Conservation (phyloP, 64 coral and sea anemone species). For the Pachyseris speciosa region DNA sequence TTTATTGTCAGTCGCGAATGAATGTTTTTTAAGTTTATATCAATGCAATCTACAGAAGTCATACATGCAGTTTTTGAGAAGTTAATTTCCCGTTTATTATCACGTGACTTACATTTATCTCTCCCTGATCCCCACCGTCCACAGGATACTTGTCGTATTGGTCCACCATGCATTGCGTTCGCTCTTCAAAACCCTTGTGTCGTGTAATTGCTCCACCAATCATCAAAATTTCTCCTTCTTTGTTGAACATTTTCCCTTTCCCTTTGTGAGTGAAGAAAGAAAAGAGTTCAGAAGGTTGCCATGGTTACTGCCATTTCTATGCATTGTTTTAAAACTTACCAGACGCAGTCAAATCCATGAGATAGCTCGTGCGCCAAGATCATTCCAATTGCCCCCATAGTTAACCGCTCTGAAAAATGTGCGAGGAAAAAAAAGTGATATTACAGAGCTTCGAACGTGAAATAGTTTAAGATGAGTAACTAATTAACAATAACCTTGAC, state of each 20-base stretch:
- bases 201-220: conserved; percentile 66
- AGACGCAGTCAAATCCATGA: conserved; percentile 76
- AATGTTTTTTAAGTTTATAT: no score
- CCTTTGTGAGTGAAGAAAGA: no score
- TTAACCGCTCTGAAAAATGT: conserved; percentile 63
- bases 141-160: conserved; percentile 69
- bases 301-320: no score
- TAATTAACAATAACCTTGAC: no score
- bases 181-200: conserved; percentile 51
- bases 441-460: no score
- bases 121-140: conserved; percentile 20
- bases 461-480: no score
- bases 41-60: no score
- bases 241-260: conserved; percentile 76
- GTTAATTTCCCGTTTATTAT: not conserved
- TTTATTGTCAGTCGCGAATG: no score
- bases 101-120: conserved; percentile 51
- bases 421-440: no score
- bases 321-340: conserved; percentile 42
- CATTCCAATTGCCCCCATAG: conserved; percentile 86
- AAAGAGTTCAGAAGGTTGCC: no score
- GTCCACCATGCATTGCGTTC: conserved; percentile 76
- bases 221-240: conserved; percentile 53
- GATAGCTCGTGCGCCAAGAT: conserved; percentile 81
- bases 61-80: not conserved